A percentile compares a stretch with the other conserved stretches of the same genome.
Conservation (phyloP, 2,797 vertebrate species). For the Pygocentrus nattereri region DNA sequence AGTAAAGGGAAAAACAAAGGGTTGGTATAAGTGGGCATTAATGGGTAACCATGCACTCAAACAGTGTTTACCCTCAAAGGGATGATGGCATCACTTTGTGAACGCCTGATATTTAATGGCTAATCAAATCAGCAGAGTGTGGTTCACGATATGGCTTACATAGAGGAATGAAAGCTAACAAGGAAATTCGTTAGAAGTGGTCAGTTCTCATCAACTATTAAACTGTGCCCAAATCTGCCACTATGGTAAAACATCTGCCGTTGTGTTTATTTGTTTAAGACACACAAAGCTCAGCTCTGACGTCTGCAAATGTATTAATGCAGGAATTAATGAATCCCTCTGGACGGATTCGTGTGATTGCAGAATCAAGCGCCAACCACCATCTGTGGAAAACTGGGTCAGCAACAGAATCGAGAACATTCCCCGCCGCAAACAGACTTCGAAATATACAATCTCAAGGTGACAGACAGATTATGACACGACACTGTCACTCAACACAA, state of each 20-base stretch:
- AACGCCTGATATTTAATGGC: background rate
- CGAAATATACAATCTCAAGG: background rate
- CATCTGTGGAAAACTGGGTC: constrained; percentile 30
- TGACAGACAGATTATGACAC: background rate
- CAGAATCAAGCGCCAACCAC: constrained; percentile 1
- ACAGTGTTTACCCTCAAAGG: background rate
- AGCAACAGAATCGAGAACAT: constrained; percentile 11
- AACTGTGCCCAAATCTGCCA: background rate
- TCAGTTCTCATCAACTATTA: background rate
- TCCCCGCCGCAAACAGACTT: constrained; percentile 5
- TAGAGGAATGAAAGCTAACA: background rate
- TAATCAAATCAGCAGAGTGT: background rate
- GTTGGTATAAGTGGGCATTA: background rate
- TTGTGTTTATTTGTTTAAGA: background rate
- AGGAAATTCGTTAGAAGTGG: background rate
- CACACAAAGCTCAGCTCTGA: background rate
- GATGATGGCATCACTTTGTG: constrained; percentile 3
- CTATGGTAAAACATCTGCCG: background rate
- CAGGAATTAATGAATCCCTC: constrained; percentile 19
- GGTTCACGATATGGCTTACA: background rate
- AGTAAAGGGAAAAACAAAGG: background rate
- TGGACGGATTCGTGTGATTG: constrained; percentile 20
- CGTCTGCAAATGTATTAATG: constrained; percentile 14
- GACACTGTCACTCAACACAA: background rate
- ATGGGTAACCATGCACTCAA: background rate